Evolutionary conservation across 1,140 invertebrate species (phyloP).

Genomic region (Archegozetes longisetosus): DNA sequence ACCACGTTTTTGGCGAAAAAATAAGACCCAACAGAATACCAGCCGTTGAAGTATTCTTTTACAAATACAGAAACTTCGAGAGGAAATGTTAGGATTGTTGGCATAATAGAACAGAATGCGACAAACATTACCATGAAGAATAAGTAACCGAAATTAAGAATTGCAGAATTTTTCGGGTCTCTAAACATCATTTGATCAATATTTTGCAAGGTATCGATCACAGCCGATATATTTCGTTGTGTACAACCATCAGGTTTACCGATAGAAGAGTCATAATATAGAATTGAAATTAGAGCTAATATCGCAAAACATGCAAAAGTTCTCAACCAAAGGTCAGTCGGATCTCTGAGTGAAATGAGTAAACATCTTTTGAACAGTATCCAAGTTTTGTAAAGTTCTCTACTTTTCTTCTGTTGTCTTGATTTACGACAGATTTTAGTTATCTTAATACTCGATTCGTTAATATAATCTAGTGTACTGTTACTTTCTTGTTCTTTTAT

Average conservation of each 20-base stretch:
- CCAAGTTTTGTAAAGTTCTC: constrained; percentile 10
- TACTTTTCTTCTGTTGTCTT: constrained; percentile 9
- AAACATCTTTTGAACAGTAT: constrained; percentile 3
- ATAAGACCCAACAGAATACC: constrained; percentile 13
- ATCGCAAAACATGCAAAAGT: constrained; percentile 5
- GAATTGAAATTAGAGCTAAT: background rate
- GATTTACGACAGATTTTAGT: background rate
- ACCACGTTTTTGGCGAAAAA: constrained; percentile 9
- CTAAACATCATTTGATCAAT: background rate
- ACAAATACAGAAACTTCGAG: constrained; percentile 13
- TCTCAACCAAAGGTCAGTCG: constrained; percentile 9
- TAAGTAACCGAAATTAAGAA: constrained; percentile 12
- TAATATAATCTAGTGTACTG: background rate
- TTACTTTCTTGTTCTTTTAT: constrained; percentile 13
- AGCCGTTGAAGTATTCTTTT: constrained; percentile 17
- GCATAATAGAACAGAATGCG: constrained; percentile 11
- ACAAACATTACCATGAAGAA: constrained; percentile 16
- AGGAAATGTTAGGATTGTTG: constrained; percentile 15
- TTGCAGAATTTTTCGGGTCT: constrained; percentile 2
- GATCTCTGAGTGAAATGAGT: constrained; percentile 5
- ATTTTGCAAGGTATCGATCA: background rate
- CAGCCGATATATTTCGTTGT: background rate
- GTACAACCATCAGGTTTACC: constrained; percentile 10
- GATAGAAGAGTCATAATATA: constrained; percentile 8
- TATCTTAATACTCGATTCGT: background rate